These are phyloP conservation scores for Notarius quadriscutis DNA, from an alignment of 2,113 vertebrate genomes.

Conservation along the genomic window DNA sequence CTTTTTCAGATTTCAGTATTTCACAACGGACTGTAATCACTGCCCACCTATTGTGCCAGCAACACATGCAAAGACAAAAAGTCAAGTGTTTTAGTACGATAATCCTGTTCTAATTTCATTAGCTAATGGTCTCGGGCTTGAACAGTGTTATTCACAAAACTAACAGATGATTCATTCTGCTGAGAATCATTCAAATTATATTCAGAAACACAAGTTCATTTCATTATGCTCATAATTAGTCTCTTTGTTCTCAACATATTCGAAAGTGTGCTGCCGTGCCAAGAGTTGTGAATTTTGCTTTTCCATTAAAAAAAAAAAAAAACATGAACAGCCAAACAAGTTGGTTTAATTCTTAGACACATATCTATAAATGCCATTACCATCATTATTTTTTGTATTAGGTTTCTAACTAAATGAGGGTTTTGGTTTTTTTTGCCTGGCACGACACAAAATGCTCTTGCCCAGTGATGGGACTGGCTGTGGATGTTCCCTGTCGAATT, in stretches of 20 bases:
- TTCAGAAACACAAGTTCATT: background rate
- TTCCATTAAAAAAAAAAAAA: background rate
- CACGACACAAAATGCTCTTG: background rate
- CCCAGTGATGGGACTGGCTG: background rate
- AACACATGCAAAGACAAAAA: background rate
- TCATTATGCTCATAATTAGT: background rate
- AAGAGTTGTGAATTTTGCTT: background rate
- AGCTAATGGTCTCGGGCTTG: background rate
- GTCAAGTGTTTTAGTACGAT: background rate
- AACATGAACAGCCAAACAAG: background rate
- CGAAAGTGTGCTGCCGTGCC: background rate
- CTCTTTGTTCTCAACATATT: background rate
- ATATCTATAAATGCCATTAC: background rate
- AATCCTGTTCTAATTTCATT: background rate
- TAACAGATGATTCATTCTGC: background rate
- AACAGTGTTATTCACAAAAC: background rate
- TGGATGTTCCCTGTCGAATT: background rate
- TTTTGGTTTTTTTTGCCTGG: slow-evolving; percentile 8
- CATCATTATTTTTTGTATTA: background rate
- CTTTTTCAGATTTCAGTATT: background rate
- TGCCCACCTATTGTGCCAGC: slow-evolving; percentile 14
- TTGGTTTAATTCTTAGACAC: background rate
- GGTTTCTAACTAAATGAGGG: background rate
- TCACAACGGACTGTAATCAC: slow-evolving; percentile 8
- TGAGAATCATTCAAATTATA: background rate